phyloP scores from a whole-genome alignment of 2,888 invertebrate species.

The Neria commutata region DNA sequence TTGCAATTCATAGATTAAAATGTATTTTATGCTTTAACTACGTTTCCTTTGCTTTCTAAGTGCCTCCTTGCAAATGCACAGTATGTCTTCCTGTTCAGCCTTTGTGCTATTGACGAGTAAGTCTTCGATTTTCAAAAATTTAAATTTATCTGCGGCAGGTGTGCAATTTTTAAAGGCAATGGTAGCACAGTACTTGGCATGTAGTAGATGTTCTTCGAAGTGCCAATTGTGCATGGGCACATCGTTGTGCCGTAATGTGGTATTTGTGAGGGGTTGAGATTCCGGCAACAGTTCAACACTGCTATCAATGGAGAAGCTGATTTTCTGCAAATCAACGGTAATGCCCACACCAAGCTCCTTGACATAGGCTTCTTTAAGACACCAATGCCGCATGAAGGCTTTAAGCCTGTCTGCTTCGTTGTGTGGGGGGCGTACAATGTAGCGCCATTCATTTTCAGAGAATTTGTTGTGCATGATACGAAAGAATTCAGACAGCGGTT shows the following conservation, averaged over 20 bases:
- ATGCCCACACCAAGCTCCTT: constrained; percentile 91
- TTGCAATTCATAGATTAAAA: background rate
- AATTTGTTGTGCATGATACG: constrained; percentile 87
- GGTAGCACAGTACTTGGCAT: constrained; percentile 78
- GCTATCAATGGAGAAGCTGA: constrained; percentile 74
- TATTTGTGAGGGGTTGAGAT: constrained; percentile 67
- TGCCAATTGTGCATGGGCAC: constrained; percentile 69
- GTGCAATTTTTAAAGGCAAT: constrained; percentile 68
- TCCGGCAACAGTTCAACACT: constrained; percentile 64
- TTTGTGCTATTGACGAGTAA: constrained; percentile 63
- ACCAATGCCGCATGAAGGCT: constrained; percentile 90
- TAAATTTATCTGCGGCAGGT: constrained; percentile 61
- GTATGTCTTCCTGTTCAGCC: constrained; percentile 36
- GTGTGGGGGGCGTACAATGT: constrained; percentile 66
- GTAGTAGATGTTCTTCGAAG: constrained; percentile 84
- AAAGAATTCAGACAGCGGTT: constrained; percentile 80
- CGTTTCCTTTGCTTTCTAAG: constrained; percentile 47
- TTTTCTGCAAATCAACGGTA: constrained; percentile 74
- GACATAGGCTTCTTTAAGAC: constrained; percentile 92
- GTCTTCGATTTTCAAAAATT: constrained; percentile 67
- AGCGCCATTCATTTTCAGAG: constrained; percentile 79
- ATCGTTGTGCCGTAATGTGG: constrained; percentile 70
- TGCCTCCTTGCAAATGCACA: constrained; percentile 46
- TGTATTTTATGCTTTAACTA: constrained; percentile 13
- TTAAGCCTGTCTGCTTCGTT: constrained; percentile 71